phyloP scores from a whole-genome alignment of 2,888 invertebrate species.

The Glaucopsyche alexis region DNA sequence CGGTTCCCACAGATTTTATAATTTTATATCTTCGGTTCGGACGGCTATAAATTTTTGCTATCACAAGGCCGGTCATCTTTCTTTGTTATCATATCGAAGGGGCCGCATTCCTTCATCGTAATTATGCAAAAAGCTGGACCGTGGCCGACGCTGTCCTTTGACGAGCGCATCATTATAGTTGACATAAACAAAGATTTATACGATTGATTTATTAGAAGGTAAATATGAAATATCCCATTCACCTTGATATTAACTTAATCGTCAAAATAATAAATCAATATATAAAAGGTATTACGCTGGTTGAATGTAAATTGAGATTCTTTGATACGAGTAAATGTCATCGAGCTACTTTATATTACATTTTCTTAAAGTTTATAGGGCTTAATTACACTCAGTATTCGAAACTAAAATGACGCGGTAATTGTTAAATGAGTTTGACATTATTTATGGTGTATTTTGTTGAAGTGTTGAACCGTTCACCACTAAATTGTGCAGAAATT shows the following conservation, averaged over 20 bases:
- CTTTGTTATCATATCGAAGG: constrained; percentile 76
- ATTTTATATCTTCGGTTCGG: constrained; percentile 44
- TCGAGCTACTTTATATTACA: constrained; percentile 27
- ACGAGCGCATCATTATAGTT: constrained; percentile 74
- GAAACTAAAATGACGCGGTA: constrained; percentile 12
- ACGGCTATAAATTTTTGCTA: constrained; percentile 62
- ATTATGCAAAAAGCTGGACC: constrained; percentile 79
- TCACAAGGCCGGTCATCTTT: constrained; percentile 73
- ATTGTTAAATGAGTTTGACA: not conserved
- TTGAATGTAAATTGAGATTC: constrained; percentile 36
- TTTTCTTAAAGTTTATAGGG: constrained; percentile 31
- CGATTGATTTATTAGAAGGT: constrained; percentile 63
- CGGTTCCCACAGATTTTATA: constrained; percentile 55
- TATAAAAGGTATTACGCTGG: constrained; percentile 34
- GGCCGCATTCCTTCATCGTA: constrained; percentile 71
- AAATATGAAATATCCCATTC: constrained; percentile 61
- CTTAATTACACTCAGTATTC: constrained; percentile 18
- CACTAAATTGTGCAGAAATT: not conserved
- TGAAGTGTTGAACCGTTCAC: not conserved
- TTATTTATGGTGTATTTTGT: constrained; percentile 2
- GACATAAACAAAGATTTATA: constrained; percentile 75
- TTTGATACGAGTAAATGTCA: constrained; percentile 36
- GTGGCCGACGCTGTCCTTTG: constrained; percentile 71
- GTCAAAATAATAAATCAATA: constrained; percentile 40
- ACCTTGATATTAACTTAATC: constrained; percentile 41